Base-by-base conservation (phyloP, 2,888 invertebrate species). In the Pteria penguin region DNA sequence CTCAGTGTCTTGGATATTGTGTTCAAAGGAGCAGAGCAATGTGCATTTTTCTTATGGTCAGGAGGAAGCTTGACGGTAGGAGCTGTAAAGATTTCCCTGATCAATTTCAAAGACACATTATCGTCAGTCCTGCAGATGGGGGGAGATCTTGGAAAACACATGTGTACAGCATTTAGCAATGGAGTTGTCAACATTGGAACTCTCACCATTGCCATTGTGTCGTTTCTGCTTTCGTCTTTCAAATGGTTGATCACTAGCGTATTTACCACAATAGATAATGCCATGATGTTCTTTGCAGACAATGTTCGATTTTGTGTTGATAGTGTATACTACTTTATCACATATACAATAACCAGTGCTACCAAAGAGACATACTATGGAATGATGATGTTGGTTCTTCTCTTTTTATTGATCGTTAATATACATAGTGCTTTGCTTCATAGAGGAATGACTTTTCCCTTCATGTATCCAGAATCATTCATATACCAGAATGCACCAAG, bases 361-460 rank as follows among this genome's bases (percentile, higher is more conserved):
- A 82, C 81, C 8, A 84, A 80, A 66, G 88, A 89, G 72, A 85
- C 87, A 2, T 89, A 87, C 65, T 65, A 88, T 2, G 89, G 85
- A 1, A 75, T 87, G n/a, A 26, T 84, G 1, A 76, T 86, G 22
- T 81, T 80, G 62, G 57, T 76, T 52, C 57, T 82, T 1, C 45
- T 74, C 1, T 81, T 75, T 72, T 33, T 84, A 5, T 60, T 81
- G n/a, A 4, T 85, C 2, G 74, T 67, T 18, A 83, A 83, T 27
- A 66, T 84, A 24, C 69, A 77, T 14, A 71, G 61, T n/a, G 74
- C 63, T 36, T 63, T 87, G 61, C 75, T 79, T 54, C 71, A 78
- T n/a, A 67, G 75, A 61, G 86, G 86, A 36, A 72, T 86, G 74
- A 85, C 85, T 27, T 83, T 87, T 66, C 85, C 86, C 22, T 81